Percentiles rank a stretch among this genome's conserved stretches.
These are phyloP conservation scores for Python bivittatus DNA, from an alignment of 2,113 vertebrate species.

Conservation along the genomic window DNA sequence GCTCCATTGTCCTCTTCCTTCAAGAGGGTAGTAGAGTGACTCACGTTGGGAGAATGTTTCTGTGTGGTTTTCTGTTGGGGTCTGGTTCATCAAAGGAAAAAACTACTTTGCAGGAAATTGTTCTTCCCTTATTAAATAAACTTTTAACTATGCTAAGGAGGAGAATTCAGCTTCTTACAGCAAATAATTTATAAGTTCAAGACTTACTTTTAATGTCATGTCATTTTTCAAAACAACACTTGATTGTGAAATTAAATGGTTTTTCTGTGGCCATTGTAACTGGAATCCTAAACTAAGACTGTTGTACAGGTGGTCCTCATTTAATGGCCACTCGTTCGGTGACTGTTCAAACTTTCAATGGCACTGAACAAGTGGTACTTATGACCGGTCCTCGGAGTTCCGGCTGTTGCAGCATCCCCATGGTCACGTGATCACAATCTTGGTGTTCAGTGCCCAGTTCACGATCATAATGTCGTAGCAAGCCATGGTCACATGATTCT, in stretches of 20 bases:
- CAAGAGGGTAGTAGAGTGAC: not conserved
- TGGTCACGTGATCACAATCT: not conserved
- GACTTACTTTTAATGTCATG: not conserved
- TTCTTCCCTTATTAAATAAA: not conserved
- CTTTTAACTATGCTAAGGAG: not conserved
- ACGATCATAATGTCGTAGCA: not conserved
- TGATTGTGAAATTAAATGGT: conserved; percentile 29
- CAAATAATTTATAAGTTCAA: not conserved
- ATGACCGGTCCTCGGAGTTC: not conserved
- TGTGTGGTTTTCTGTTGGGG: not conserved
- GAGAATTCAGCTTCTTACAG: not conserved
- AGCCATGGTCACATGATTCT: not conserved
- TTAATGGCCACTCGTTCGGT: not conserved
- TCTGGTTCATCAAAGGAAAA: not conserved
- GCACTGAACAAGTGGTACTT: not conserved
- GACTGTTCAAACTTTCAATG: not conserved
- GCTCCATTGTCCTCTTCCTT: not conserved
- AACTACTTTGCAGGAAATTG: not conserved
- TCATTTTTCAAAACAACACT: conserved; percentile 44
- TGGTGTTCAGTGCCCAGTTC: not conserved
- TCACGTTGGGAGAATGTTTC: not conserved
- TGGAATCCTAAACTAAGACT: conserved; percentile 31
- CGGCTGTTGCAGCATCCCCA: not conserved
- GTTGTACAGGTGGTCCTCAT: not conserved
- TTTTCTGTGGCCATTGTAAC: conserved; percentile 41